These are phyloP conservation scores for Tetragnatha versicolor DNA, from an alignment of 1,140 invertebrate genomes.

Conservation along the genomic window DNA sequence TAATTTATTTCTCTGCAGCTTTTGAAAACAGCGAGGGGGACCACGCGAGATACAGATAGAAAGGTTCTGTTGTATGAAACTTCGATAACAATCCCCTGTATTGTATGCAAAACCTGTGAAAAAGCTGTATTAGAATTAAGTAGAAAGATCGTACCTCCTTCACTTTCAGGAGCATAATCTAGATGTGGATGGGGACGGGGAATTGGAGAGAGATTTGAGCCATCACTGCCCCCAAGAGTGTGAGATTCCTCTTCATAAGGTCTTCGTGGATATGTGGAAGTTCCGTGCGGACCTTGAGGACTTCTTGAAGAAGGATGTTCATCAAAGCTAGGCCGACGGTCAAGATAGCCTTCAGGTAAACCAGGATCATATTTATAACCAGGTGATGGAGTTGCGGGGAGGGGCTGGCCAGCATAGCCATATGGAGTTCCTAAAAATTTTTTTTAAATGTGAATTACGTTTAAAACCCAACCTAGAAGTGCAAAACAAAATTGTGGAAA, in stretches of 20 bases:
- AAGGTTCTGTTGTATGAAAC: no score
- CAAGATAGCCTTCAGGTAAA: conserved; percentile 59
- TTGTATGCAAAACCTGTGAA: no score
- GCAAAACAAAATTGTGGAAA: no score
- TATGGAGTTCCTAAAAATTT: conserved; percentile 50
- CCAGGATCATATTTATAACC: conserved; percentile 57
- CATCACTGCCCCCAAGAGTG: conserved; percentile 32
- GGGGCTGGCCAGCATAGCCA: conserved; percentile 52
- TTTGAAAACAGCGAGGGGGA: no score
- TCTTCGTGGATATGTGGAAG: conserved; percentile 34
- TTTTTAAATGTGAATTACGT: no score
- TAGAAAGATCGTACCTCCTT: conserved; percentile 42
- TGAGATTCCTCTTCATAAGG: conserved; percentile 35
- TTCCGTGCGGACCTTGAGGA: conserved; percentile 12
- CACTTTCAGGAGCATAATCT: conserved; percentile 48
- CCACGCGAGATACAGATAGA: no score
- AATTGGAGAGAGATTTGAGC: conserved; percentile 20
- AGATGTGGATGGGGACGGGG: conserved; percentile 51
- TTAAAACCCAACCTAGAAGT: no score
- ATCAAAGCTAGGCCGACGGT: conserved; percentile 59
- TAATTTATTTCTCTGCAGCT: no score
- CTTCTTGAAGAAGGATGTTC: conserved; percentile 47
- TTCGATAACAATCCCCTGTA: no score
- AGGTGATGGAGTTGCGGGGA: conserved; percentile 43
- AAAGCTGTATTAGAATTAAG: no score